Percentiles rank a stretch among this genome's conserved stretches.
Conservation (phyloP, 2,888 invertebrate species). For the Heterodera filipjevi region DNA sequence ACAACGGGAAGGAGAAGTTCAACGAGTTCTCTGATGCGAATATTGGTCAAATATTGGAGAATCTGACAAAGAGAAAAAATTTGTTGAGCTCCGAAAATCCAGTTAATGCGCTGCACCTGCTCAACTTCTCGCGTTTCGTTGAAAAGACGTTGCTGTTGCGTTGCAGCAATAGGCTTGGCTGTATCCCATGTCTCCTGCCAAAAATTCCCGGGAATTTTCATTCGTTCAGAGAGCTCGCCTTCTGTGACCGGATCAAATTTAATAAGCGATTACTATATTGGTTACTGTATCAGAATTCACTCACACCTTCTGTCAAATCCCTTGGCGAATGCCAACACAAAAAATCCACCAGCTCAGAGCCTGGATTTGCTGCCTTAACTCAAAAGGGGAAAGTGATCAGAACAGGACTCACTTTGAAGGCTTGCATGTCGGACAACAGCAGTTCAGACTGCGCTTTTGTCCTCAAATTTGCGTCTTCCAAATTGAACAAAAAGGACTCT, state of each 20-base stretch:
- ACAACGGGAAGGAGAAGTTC: constrained; percentile 44
- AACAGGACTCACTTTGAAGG: constrained; percentile 78
- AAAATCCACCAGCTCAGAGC: constrained; percentile 86
- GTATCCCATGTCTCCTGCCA: constrained; percentile 90
- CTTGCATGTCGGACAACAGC: constrained; percentile 93
- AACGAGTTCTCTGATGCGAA: constrained; percentile 46
- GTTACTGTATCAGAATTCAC: too few relatives aligned
- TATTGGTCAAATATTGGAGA: constrained; percentile 42
- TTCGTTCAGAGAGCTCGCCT: constrained; percentile 54
- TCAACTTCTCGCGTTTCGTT: constrained; percentile 94
- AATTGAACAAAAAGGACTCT: constrained; percentile 82
- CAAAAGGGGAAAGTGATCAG: neutral
- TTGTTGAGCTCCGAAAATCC: neutral
- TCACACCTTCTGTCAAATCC: constrained; percentile 79
- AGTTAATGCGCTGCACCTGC: constrained; percentile 71
- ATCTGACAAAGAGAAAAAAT: constrained; percentile 36
- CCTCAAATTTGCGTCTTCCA: constrained; percentile 83
- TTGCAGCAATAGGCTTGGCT: constrained; percentile 84
- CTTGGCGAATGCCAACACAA: constrained; percentile 97
- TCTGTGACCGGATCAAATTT: too few relatives aligned
- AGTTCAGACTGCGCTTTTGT: constrained; percentile 94
- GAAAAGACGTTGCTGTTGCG: constrained; percentile 86
- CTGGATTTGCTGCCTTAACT: constrained; percentile 85
- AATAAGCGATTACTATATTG: too few relatives aligned
- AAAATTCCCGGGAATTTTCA: constrained; percentile 77